Base-by-base conservation (phyloP, 35 echinoderm and acorn worm species). In the Acanthaster planci region DNA sequence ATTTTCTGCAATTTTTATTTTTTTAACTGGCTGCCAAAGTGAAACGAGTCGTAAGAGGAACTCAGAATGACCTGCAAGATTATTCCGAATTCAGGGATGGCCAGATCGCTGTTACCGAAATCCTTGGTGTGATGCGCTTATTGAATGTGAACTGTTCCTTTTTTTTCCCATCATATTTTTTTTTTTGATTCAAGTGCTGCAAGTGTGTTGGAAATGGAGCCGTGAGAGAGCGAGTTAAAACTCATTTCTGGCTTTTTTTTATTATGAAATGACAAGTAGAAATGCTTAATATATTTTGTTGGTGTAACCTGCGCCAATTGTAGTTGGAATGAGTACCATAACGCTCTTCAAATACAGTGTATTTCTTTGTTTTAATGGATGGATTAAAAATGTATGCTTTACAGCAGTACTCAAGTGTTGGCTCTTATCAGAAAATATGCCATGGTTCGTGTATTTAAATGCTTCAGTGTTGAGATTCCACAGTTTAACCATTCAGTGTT, bases 1-100 rank as follows among this genome's bases (percentile, higher is more conserved):
- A 32, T 83, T 60, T 60, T 40, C 56, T 53, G 51, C 51, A 52
- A 58, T 83, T 83, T 83, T 83, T 83, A 37, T 58, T 83, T 57
- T 83, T 83, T 53, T 83, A 57, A 53, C 81, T 83, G 38, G 81
- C 53, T 83, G 81, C 81, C 81, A 83, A 83, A 83, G 52, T 83
- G 8, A 83, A 60, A 83, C 51, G 35, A 58, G 31, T 34, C 59
- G 37, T 38, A 58, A 64, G 53, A 21, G 56, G 56, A 83, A 58
- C 56, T 83, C 29, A 37, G 36, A 80, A 47, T 26, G 81, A 83
- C 26, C 26, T 83, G 81, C 42, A 82, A 53, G 54, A 57, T 51
- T 83, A 37, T 83, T 72, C 34, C 64, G 30, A 72, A 83, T 83
- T 59, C 53, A 32, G 81, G 81, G 81, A 57, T 83, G 81, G 81